Conservation (phyloP, 2,113 vertebrate genomes). For the Mormyrus lacerda region DNA sequence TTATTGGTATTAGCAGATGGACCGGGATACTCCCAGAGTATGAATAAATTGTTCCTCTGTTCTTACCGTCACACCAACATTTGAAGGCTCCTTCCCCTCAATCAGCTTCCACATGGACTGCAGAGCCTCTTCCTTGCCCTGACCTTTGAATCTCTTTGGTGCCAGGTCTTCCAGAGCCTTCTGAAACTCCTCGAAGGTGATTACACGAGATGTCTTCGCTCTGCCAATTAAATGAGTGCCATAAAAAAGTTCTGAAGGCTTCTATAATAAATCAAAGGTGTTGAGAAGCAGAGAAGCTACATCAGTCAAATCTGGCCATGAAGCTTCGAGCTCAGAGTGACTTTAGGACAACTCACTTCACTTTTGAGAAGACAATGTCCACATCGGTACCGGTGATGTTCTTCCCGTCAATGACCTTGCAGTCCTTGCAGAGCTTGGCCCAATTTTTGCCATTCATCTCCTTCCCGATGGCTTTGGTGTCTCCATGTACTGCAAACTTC, state of each 20-base stretch:
- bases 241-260: neutral
- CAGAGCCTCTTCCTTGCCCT: slow-evolving; percentile 77
- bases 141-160: slow-evolving; percentile 80
- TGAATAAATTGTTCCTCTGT: neutral
- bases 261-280: neutral
- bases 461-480: slow-evolving; percentile 78
- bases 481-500: slow-evolving; percentile 85
- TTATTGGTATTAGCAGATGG: neutral
- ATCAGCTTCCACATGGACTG: slow-evolving; percentile 75
- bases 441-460: slow-evolving; percentile 95
- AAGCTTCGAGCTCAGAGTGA: neutral
- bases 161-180: slow-evolving; percentile 80
- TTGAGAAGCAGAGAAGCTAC: neutral
- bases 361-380: slow-evolving; percentile 95
- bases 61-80: slow-evolving; percentile 81
- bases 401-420: slow-evolving; percentile 84
- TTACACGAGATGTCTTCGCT: slow-evolving; percentile 80
- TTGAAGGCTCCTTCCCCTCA: slow-evolving; percentile 77
- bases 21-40: neutral
- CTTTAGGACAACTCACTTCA: slow-evolving; percentile 74
- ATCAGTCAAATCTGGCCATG: too few species aligned
- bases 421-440: slow-evolving; percentile 96
- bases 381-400: slow-evolving; percentile 75
- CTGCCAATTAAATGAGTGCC: slow-evolving; percentile 48
- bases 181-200: slow-evolving; percentile 84